Evolutionary conservation across 1,140 invertebrate species (phyloP), one percentile per base, ranked within the genome.

Genomic region (Armadillidium nasatum): DNA sequence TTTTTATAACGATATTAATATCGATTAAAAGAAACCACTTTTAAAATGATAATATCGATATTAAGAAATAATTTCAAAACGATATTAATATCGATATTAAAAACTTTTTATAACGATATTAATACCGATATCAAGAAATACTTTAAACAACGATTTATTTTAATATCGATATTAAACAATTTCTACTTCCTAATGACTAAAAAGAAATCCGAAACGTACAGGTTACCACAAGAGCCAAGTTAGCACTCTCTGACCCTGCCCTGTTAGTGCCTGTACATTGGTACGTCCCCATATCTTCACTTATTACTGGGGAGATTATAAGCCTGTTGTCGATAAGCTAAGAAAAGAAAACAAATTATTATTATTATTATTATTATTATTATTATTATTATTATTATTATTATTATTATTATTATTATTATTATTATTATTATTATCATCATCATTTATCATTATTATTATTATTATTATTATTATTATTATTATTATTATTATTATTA

Each of bases 221-320:
- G 71, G 75, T 60, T 6, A 78, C 77, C 3, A 67, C 73, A 21
- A 78, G 74, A 22, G 44, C 43, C 44, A 78, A 9, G 0, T 44
- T 66, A 33, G 74, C 74, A 7, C 11, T 73, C 15, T 66, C 50
- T 15, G 46, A 89, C 77, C 91, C 91, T 44, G 92, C 93, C 76
- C 85, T 86, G 86, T 93, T 93, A 81, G 86, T 89, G 44, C 74
- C 77, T 0, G 71, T 75, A 54, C 77, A 78, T 74, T 78, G 60
- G 44, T 78, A 78, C 10, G 54, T 44, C 0, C 77, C 77, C 50
- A 72, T 73, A 44, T 78, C 77, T 23, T 75, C 77, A 7, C 71
- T 66, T 22, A 33, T 74, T 0, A 78, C 77, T 7, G 70, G 60
- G 7, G 54, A 50, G 66, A 78, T 73, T 22, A 76, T 21, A 0